Evolutionary conservation across 2,113 vertebrate species (phyloP).

Genomic region (Daphoenositta chrysoptera): DNA sequence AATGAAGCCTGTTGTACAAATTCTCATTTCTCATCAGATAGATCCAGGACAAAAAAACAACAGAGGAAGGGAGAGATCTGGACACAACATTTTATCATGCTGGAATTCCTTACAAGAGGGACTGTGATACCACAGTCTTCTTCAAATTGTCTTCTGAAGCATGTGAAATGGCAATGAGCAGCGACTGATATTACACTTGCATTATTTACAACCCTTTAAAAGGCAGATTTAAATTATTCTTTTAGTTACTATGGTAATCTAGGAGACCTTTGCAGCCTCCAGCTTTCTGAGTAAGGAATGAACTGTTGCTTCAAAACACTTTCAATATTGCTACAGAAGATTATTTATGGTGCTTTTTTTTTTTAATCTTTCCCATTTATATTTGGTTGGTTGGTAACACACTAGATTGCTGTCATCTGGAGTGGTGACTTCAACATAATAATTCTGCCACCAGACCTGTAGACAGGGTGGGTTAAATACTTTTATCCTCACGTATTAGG

Average conservation of each 20-base stretch:
- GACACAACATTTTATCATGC: not conserved
- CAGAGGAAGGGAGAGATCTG: not conserved
- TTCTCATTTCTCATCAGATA: not conserved
- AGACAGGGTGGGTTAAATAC: not conserved
- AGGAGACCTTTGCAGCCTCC: conserved; percentile 46
- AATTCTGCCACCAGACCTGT: not conserved
- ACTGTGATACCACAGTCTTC: not conserved
- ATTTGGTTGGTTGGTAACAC: not conserved
- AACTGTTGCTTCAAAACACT: conserved; percentile 46
- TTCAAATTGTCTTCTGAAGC: not conserved
- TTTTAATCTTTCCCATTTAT: not conserved
- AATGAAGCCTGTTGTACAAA: not conserved
- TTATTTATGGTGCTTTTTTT: not conserved
- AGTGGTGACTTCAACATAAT: not conserved
- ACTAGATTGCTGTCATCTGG: not conserved
- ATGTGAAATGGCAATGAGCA: conserved; percentile 1
- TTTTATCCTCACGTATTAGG: not conserved
- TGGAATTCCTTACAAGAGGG: not conserved
- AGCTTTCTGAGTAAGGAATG: conserved; percentile 38
- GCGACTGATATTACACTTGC: not conserved
- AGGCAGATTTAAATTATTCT: conserved; percentile 52
- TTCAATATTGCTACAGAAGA: conserved; percentile 27
- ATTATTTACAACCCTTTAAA: conserved; percentile 56
- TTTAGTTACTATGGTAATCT: conserved; percentile 65
- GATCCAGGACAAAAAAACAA: not conserved